phyloP scores from a whole-genome alignment of 2,888 invertebrate species.

The Eledone cirrhosa region DNA sequence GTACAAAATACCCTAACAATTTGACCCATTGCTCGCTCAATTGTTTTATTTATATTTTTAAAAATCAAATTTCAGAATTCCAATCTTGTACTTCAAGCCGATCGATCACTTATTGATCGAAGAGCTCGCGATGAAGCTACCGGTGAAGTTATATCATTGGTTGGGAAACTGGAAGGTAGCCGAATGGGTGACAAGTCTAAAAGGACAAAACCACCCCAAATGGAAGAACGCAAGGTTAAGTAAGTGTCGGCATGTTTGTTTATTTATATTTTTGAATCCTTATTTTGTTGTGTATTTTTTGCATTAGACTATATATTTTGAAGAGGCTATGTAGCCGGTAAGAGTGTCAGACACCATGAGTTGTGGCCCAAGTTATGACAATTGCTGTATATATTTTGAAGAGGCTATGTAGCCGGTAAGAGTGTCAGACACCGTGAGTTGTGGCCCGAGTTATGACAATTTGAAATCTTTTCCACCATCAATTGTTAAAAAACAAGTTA shows the following conservation, averaged over 20 bases:
- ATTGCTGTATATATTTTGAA: no score
- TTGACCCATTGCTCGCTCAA: not conserved
- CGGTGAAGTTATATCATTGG: constrained; percentile 95
- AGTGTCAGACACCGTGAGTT: no score
- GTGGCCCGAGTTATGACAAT: no score
- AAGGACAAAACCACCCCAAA: constrained; percentile 89
- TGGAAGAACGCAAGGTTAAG: constrained; percentile 93
- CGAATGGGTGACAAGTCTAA: constrained; percentile 97
- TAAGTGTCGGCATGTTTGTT: constrained; percentile 61
- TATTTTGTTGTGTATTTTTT: no score
- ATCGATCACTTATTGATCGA: constrained; percentile 94
- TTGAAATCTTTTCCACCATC: no score
- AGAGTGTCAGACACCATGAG: no score
- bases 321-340: no score
- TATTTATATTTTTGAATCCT: not conserved
- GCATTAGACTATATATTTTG: no score
- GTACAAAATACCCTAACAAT: no score
- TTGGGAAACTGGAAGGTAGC: constrained; percentile 87
- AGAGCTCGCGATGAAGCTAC: constrained; percentile 98
- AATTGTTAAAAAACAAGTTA: no score
- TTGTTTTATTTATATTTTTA: not conserved
- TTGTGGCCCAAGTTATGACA: no score
- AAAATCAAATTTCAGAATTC: constrained; percentile 80
- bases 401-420: no score
- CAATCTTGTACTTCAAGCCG: constrained; percentile 99